These are phyloP conservation scores for Acanthococcus lagerstroemiae DNA, from an alignment of 2,888 invertebrate species.

Conservation along the genomic window DNA sequence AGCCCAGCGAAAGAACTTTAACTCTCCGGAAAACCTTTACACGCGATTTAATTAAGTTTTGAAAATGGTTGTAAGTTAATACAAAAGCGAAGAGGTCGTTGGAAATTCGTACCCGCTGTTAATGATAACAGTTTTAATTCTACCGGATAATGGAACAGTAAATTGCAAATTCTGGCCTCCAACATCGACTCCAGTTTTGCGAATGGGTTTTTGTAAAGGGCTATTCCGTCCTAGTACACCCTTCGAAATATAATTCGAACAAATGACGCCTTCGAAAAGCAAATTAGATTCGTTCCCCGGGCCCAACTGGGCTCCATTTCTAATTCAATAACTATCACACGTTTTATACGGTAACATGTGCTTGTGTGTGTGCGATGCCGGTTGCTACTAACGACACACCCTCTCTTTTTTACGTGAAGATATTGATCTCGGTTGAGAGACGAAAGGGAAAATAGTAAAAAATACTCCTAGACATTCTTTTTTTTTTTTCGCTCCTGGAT, in stretches of 20 bases:
- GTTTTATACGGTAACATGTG: conserved; percentile 29
- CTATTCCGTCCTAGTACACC: conserved; percentile 23
- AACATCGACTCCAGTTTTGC: conserved; percentile 8
- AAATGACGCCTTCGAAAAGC: conserved; percentile 31
- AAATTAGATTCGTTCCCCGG: conserved; percentile 29
- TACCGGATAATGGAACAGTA: conserved; percentile 23
- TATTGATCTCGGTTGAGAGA: conserved; percentile 27
- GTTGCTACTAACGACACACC: conserved; percentile 31
- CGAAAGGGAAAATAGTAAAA: conserved; percentile 16
- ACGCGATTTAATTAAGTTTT: conserved; percentile 29
- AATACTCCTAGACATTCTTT: conserved; percentile 16
- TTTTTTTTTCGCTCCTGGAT: not conserved
- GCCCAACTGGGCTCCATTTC: conserved; percentile 31
- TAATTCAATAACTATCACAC: conserved; percentile 31
- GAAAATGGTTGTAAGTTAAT: conserved; percentile 24
- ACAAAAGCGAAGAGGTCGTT: conserved; percentile 27
- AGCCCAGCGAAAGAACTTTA: not conserved
- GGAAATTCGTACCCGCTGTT: conserved; percentile 26
- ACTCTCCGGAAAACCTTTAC: conserved; percentile 23
- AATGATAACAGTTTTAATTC: conserved; percentile 31
- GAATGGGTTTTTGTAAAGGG: conserved; percentile 21
- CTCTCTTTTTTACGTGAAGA: conserved; percentile 26
- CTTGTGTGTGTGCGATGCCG: conserved; percentile 5
- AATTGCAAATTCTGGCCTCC: conserved; percentile 30
- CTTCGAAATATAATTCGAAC: conserved; percentile 31